Percentiles rank a stretch among this genome's conserved stretches.
Conservation (phyloP, 1,140 invertebrate genomes). For the Potamilus streckersoni region DNA sequence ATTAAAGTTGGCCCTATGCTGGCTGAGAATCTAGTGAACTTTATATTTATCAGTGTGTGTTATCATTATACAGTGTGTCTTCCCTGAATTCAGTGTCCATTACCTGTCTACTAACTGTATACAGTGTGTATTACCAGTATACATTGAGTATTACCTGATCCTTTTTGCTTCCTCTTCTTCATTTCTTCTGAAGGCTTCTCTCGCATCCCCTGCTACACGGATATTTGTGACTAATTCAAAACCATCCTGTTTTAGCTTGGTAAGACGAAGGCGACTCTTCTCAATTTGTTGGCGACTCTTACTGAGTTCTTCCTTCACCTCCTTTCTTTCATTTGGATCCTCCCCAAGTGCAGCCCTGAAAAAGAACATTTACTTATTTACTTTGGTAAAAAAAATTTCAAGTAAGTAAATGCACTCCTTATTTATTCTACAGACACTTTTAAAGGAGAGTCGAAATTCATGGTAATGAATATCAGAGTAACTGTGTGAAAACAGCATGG, state of each 20-base stretch:
- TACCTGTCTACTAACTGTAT: no score
- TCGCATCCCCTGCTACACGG: constrained; percentile 65
- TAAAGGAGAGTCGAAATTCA: no score
- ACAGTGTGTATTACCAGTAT: background rate
- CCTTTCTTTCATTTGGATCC: constrained; percentile 58
- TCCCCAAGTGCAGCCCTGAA: constrained; percentile 60
- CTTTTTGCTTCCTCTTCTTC: constrained; percentile 64
- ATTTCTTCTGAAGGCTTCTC: constrained; percentile 60
- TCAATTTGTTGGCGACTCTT: constrained; percentile 67
- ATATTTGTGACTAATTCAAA: constrained; percentile 67
- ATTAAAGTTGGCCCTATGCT: no score
- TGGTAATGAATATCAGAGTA: no score
- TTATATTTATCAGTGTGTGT: background rate
- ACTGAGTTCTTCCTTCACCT: constrained; percentile 64
- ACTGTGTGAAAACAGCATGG: no score
- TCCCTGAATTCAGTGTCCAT: no score
- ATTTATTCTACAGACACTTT: no score
- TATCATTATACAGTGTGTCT: no score
- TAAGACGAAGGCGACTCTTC: constrained; percentile 60
- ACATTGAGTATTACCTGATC: constrained; percentile 40
- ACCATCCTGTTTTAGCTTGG: constrained; percentile 65
- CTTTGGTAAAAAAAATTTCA: no score
- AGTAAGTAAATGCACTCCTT: no score
- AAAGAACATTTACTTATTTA: background rate
- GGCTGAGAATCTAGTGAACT: no score